Base-by-base conservation (phyloP, 2,797 vertebrate species). In the Knipowitschia caucasica region DNA sequence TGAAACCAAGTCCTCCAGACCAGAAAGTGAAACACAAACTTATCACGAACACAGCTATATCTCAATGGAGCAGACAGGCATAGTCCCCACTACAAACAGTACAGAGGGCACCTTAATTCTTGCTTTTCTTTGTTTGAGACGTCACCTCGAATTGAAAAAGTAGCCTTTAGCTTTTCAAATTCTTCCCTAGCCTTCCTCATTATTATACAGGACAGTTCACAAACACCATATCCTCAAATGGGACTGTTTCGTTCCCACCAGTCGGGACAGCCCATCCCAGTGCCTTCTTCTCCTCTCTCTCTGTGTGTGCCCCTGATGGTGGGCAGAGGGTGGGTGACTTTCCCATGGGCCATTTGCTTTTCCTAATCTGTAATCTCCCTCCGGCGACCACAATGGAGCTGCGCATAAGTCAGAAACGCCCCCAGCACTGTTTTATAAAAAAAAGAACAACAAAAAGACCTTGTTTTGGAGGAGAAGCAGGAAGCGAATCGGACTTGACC, bases 291-390 rank as follows among this genome's bases (percentile, higher is more conserved):
- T 21, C 21, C 38, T 27, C 50, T 55, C 42, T 17, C 14, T 18
- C 20, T 49, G 29, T n/a, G 49, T 56, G 62, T 57, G 34, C 59
- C 65, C 69, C 30, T 64, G 68, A 80, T 78, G 80, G 71, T 70
- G 74, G 78, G 74, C 64, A 67, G 67, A 68, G 73, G 73, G 77
- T 72, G 77, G 82, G 64, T 73, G 79, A 73, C 81, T 84, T 87
- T 89, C 84, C 82, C 88, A 85, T 80, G 78, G 77, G 78, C 66
- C 64, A 69, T 74, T 81, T 69, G 72, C 71, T 67, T 46, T 63
- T 64, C 67, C 59, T 79, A 72, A 83, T 86, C 80, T 80, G 66
- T 78, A 87, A 84, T 82, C 75, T 74, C 62, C 71, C 70, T 50
- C 18, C 43, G 26, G 52, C 64, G 59, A 53, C 72, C 67, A 81